phyloP scores from a whole-genome alignment of 2,113 vertebrate genomes.

The Chrysochloris asiatica region DNA sequence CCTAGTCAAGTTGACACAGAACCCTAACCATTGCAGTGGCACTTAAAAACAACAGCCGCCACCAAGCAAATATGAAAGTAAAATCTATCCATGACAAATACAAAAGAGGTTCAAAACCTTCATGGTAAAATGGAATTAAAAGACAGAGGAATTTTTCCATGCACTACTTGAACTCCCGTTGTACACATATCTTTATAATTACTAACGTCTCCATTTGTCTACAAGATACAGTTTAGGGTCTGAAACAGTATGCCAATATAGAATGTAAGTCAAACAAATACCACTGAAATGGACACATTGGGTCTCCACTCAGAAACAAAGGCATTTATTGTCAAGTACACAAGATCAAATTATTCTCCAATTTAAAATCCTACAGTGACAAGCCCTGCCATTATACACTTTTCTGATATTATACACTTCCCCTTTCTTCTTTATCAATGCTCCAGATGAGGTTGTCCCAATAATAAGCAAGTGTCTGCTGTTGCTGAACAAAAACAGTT shows the following conservation, averaged over 20 bases:
- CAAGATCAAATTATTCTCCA: neutral
- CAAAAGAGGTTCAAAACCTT: no score
- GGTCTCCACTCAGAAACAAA: neutral
- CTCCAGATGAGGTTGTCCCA: no score
- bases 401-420: neutral
- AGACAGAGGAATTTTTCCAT: no score
- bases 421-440: neutral
- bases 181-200: neutral
- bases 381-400: neutral
- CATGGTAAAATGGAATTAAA: no score
- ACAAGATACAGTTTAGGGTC: neutral
- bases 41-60: no score
- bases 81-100: neutral
- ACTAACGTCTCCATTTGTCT: neutral
- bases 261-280: neutral
- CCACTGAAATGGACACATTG: neutral
- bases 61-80: no score
- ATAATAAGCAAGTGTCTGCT: neutral
- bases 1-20: no score
- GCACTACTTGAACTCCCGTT: no score
- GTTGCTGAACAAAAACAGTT: no score
- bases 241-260: neutral
- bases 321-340: neutral
- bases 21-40: no score
- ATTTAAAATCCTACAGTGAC: neutral